Conservation (phyloP, 1,140 invertebrate species). For the Papilio dardanus region DNA sequence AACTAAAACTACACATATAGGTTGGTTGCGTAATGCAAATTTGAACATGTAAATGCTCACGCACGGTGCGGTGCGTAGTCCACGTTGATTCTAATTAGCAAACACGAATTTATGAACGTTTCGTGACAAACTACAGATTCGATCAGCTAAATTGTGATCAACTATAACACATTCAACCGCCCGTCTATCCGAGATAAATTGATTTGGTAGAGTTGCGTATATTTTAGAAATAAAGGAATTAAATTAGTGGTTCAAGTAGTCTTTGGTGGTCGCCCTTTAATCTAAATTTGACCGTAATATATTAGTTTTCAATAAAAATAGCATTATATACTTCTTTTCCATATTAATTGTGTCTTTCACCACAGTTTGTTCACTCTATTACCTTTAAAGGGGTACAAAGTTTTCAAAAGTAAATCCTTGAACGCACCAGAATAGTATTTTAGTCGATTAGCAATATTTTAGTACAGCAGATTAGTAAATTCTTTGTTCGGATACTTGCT, state of each 20-base stretch:
- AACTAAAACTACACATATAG: background rate
- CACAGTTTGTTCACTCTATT: too few species aligned
- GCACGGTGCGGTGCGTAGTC: background rate
- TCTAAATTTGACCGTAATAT: too few species aligned
- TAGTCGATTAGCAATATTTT: too few species aligned
- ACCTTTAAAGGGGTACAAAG: too few species aligned
- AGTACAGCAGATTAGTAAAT: too few species aligned
- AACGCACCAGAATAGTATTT: too few species aligned
- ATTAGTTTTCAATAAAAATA: too few species aligned
- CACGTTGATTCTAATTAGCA: constrained; percentile 25
- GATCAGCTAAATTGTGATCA: constrained; percentile 26
- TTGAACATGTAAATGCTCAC: constrained; percentile 11
- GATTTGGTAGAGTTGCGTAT: background rate
- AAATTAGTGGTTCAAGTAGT: too few species aligned
- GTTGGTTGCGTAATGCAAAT: background rate
- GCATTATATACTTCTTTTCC: too few species aligned
- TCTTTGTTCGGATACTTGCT: too few species aligned
- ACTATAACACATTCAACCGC: background rate
- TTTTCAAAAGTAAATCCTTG: too few species aligned
- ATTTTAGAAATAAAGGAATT: background rate
- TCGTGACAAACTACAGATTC: constrained; percentile 27
- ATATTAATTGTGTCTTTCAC: too few species aligned
- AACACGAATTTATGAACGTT: constrained; percentile 32
- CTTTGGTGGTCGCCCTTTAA: background rate
- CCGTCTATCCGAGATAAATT: background rate